phyloP scores from a whole-genome alignment of 1,140 invertebrate genomes.

The Mya arenaria region DNA sequence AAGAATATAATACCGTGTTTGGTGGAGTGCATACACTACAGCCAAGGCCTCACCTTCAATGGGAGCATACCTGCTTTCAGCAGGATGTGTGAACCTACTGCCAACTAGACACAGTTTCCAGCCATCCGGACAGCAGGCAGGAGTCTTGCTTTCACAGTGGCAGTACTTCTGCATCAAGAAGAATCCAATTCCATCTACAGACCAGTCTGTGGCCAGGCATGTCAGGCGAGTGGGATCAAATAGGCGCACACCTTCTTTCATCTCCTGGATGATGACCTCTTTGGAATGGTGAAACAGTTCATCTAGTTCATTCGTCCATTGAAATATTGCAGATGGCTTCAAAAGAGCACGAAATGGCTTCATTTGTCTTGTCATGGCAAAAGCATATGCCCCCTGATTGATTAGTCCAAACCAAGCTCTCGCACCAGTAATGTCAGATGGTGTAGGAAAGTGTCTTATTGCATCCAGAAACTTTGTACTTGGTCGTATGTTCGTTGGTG shows the following conservation, averaged over 20 bases:
- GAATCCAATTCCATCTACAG: slow-evolving; percentile 5
- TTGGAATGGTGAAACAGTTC: slow-evolving; percentile 43
- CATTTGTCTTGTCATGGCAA: slow-evolving; percentile 52
- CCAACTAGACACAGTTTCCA: slow-evolving; percentile 62
- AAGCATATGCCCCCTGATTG: slow-evolving; percentile 66
- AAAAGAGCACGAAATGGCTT: slow-evolving; percentile 46
- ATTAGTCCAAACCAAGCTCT: slow-evolving; percentile 60
- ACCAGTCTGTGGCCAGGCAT: neutral
- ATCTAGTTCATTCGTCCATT: slow-evolving; percentile 50
- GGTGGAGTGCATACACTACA: slow-evolving; percentile 18
- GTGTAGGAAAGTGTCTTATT: slow-evolving; percentile 51
- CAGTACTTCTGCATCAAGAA: slow-evolving; percentile 9
- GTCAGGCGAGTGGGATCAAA: slow-evolving; percentile 3
- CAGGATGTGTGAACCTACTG: slow-evolving; percentile 56
- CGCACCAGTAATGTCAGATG: slow-evolving; percentile 54
- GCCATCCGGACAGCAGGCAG: slow-evolving; percentile 40
- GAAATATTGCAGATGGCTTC: slow-evolving; percentile 18
- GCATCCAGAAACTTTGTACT: slow-evolving; percentile 32
- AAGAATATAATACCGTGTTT: slow-evolving; percentile 22
- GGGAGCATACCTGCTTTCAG: slow-evolving; percentile 56
- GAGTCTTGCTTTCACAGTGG: slow-evolving; percentile 18
- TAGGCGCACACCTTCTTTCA: slow-evolving; percentile 46
- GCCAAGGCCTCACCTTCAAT: slow-evolving; percentile 61
- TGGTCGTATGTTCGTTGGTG: slow-evolving; percentile 23
- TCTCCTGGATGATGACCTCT: slow-evolving; percentile 44